A percentile compares a stretch with the other conserved stretches of the same genome.
phyloP scores from a whole-genome alignment of 2,113 vertebrate species.

The Prolemur simus region DNA sequence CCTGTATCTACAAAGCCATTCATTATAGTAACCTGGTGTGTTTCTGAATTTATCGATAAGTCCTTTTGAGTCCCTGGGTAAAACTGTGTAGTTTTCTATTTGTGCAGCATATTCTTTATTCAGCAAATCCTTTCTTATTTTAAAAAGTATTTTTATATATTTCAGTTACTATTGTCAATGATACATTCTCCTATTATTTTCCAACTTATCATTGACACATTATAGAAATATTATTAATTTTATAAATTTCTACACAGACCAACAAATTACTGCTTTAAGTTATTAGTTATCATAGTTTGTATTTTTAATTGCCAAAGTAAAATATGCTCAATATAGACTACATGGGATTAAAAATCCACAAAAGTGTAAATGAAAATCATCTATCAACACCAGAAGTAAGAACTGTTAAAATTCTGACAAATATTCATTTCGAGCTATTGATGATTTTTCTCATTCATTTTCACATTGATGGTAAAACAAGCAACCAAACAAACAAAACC shows the following conservation, averaged over 20 bases:
- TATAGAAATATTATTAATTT: not conserved
- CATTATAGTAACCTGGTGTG: not conserved
- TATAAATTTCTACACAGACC: not conserved
- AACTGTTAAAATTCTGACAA: not conserved
- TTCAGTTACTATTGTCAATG: not conserved
- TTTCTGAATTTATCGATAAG: not conserved
- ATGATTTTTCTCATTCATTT: not conserved
- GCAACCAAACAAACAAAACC: not conserved
- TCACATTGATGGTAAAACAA: not conserved
- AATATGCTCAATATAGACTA: not conserved
- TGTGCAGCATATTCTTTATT: not conserved
- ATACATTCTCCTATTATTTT: not conserved
- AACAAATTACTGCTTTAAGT: not conserved
- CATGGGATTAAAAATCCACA: not conserved
- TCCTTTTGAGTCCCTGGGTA: not conserved
- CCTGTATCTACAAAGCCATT: not conserved
- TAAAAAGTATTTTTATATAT: not conserved
- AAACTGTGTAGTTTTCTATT: not conserved
- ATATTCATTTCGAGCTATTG: not conserved
- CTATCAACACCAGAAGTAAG: not conserved
- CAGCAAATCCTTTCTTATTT: not conserved
- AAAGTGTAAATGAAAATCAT: not conserved
- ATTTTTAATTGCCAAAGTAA: not conserved
- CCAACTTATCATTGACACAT: not conserved
- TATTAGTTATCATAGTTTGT: not conserved